Base-by-base conservation (phyloP, 2,113 vertebrate species). In the Callopanchax toddi region DNA sequence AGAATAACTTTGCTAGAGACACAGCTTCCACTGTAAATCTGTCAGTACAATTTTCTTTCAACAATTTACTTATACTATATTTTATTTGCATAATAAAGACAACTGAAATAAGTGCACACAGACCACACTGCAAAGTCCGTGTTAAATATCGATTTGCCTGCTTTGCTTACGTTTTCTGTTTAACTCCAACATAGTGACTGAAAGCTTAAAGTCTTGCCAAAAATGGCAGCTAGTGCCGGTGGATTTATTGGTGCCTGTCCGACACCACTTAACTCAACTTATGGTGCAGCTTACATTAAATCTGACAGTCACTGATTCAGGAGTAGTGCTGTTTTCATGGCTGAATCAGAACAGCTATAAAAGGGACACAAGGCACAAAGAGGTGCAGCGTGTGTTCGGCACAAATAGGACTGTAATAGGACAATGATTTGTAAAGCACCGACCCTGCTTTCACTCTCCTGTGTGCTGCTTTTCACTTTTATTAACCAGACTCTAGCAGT, bases 301-400 rank as follows among this genome's bases (percentile, higher is more conserved):
- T 76, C 86, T 86, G 83, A 81, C 68, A 44, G 53, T 49, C 66
- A 51, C 36, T 71, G 70, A 83, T 72, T 90, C 71, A 71, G 76
- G 52, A 73, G 62, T 51, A 40, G 74, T 45, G 21, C 40, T 6
- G 2, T 60, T 76, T 76, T 52, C 57, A 23, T n/a, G 13, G 67
- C 66, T 74, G 72, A 62, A 79, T 74, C 56, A 29, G 40, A 73
- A 60, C 29, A 5, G 46, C 67, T 32, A 53, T 86, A 67, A 86
- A 84, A 69, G 57, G 23, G 37, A 65, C 32, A 71, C 43, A 57
- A 63, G 49, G 21, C 68, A 46, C 39, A 22, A 55, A 52, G 78
- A 71, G 67, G 59, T 58, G 39, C 44, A 29, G 29, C 26, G 18
- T 55, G 71, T 65, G 44, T 77, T 51, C 36, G 53, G 66, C 60